phyloP scores from a whole-genome alignment of 2,797 vertebrate genomes.

The Sebastes miniatus region DNA sequence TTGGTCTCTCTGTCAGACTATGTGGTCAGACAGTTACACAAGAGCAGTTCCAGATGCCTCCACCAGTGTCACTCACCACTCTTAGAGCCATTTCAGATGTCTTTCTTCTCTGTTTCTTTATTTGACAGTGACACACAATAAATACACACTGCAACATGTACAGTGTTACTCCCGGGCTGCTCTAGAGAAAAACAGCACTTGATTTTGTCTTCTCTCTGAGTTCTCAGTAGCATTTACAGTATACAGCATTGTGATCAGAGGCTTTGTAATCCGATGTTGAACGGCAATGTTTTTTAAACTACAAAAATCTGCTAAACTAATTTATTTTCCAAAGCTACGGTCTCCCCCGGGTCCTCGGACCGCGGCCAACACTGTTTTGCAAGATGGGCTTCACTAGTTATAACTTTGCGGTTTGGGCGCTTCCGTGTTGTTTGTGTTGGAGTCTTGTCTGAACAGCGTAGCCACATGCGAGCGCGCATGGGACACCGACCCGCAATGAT shows the following conservation, averaged over 20 bases:
- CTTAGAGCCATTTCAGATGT: background rate
- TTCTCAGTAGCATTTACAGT: background rate
- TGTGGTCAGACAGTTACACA: background rate
- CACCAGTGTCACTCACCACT: background rate
- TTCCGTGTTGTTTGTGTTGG: no score
- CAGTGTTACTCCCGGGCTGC: background rate
- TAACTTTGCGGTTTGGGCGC: no score
- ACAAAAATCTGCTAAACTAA: background rate
- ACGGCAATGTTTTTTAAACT: background rate
- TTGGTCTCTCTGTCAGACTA: background rate
- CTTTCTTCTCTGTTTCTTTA: background rate
- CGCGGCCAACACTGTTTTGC: no score
- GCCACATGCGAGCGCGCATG: no score
- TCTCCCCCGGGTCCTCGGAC: no score
- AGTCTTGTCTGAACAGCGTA: no score
- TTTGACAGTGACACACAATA: background rate
- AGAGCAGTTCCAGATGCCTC: background rate
- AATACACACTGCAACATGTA: background rate
- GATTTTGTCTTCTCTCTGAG: background rate
- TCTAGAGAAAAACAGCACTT: background rate
- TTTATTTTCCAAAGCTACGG: background rate
- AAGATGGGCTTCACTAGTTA: no score
- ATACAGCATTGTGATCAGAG: background rate
- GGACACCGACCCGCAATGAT: no score
- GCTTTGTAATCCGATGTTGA: background rate